Conservation (phyloP, 2,113 vertebrate genomes). For the Pedionomus torquatus region DNA sequence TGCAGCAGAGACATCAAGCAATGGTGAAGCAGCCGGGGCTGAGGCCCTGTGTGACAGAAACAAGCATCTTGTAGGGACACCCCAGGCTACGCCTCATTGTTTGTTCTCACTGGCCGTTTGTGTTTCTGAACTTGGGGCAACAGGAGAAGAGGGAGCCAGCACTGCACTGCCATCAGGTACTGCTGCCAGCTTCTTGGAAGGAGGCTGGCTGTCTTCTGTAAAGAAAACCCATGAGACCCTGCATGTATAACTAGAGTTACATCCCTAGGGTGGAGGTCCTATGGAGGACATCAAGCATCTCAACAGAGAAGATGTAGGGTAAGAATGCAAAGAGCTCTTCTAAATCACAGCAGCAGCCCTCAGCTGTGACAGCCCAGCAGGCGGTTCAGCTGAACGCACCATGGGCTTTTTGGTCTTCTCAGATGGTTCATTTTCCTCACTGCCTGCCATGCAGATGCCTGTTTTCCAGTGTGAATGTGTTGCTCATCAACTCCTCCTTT, state of each 20-base stretch:
- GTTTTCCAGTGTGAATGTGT: not conserved
- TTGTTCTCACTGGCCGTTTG: not conserved
- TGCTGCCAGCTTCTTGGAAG: not conserved
- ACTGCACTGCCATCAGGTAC: not conserved
- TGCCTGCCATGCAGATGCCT: fast-evolving
- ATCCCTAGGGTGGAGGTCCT: not conserved
- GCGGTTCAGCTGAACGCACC: not conserved
- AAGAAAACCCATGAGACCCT: not conserved
- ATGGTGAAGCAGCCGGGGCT: not conserved
- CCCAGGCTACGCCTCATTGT: not conserved
- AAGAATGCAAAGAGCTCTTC: not conserved
- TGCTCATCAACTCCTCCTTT: not conserved
- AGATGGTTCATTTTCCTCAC: not conserved
- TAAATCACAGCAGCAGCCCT: not conserved
- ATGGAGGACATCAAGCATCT: not conserved
- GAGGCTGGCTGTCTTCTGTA: not conserved
- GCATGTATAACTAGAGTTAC: not conserved
- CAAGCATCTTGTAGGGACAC: not conserved
- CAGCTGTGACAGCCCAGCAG: not conserved
- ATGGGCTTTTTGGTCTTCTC: not conserved
- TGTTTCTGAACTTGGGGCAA: not conserved
- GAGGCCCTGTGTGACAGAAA: not conserved
- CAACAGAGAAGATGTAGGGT: not conserved
- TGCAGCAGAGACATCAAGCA: not conserved
- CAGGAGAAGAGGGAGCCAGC: not conserved